Evolutionary conservation across 2,797 vertebrate species (phyloP).

Genomic region (Semotilus atromaculatus): DNA sequence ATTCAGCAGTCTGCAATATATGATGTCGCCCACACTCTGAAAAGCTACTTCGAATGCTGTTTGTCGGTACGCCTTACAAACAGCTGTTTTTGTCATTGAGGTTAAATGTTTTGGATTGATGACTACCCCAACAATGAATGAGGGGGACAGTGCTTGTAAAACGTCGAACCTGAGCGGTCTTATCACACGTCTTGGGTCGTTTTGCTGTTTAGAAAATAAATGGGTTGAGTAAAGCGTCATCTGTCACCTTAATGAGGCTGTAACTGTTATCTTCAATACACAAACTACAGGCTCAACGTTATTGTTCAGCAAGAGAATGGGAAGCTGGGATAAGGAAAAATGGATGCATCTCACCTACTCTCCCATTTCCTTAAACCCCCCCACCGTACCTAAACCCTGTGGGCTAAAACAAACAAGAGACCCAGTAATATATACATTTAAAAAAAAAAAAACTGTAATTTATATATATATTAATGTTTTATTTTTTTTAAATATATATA

Average conservation of each 20-base stretch:
- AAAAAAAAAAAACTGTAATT: neutral
- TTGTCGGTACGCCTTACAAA: constrained; percentile 78
- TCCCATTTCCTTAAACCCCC: constrained; percentile 33
- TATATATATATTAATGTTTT: too few species aligned
- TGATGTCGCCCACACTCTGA: constrained; percentile 76
- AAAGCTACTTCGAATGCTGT: constrained; percentile 76
- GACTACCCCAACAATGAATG: constrained; percentile 62
- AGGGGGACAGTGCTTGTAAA: constrained; percentile 67
- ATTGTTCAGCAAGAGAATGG: constrained; percentile 57
- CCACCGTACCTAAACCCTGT: constrained; percentile 32
- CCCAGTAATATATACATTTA: neutral
- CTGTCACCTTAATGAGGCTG: constrained; percentile 70
- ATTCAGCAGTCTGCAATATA: constrained; percentile 74
- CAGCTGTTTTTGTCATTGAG: constrained; percentile 53
- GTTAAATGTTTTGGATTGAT: constrained; percentile 68
- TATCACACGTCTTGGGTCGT: constrained; percentile 60
- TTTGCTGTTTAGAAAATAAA: constrained; percentile 69
- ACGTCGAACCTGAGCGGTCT: constrained; percentile 66
- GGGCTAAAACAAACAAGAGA: constrained; percentile 56
- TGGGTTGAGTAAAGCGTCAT: constrained; percentile 74
- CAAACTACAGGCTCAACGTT: constrained; percentile 70
- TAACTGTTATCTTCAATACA: constrained; percentile 73
- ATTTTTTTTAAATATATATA: neutral
- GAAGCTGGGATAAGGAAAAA: constrained; percentile 38
- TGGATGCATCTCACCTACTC: constrained; percentile 2